phyloP scores from a whole-genome alignment of 2,888 invertebrate species.

The Ptilodon capucinus region DNA sequence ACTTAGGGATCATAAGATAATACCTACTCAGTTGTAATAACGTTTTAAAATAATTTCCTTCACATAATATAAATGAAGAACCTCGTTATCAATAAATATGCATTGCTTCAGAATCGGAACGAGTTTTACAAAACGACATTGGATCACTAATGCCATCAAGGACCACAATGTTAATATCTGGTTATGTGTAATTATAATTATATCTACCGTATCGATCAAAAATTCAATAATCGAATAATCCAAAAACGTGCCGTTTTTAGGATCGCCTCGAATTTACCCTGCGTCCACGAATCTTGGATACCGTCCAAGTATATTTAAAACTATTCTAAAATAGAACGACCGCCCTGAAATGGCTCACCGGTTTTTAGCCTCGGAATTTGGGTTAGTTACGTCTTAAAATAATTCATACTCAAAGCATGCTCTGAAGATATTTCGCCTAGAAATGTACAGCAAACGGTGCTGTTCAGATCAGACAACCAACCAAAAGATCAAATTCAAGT shows the following conservation, averaged over 20 bases:
- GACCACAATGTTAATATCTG: background rate
- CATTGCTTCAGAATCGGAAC: background rate
- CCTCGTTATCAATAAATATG: background rate
- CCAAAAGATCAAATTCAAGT: background rate
- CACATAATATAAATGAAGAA: background rate
- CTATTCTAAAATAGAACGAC: constrained; percentile 42
- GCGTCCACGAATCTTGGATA: constrained; percentile 30
- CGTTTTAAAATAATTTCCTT: too few species aligned
- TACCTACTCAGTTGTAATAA: too few species aligned
- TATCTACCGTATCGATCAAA: too few species aligned
- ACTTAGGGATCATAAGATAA: background rate
- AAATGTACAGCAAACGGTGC: background rate
- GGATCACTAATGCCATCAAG: background rate
- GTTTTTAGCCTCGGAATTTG: constrained; percentile 31
- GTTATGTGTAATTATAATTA: background rate
- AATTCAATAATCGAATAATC: background rate
- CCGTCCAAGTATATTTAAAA: constrained; percentile 49
- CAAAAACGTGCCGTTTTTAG: constrained; percentile 1
- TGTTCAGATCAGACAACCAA: too few species aligned
- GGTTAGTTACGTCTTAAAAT: constrained; percentile 1
- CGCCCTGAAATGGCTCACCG: constrained; percentile 25
- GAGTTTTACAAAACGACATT: background rate
- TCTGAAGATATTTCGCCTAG: background rate
- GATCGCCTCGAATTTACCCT: constrained; percentile 6
- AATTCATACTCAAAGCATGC: background rate